Evolutionary conservation across 2,113 vertebrate species (phyloP), one percentile per base, ranked within the genome.

Genomic region (Cnemophilus loriae): DNA sequence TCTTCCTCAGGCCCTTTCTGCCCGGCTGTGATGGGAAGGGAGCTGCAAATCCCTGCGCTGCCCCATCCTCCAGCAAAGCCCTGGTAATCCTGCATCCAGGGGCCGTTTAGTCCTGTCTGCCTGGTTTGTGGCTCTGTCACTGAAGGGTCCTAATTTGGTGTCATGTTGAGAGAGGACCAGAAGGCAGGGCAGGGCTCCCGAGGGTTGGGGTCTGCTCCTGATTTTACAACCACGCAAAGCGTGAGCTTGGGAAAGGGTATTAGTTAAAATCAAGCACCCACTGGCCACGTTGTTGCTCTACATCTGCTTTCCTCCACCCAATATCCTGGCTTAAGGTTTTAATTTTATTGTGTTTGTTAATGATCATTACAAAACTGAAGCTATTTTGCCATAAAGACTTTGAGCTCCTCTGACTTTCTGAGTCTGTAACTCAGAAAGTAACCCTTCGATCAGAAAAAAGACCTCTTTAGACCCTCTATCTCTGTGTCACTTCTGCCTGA

Each of bases 111-210:
- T 21, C 71, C 92, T 97, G 96, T 97, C 96, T 93, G 95, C 92
- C 60, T 63, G 42, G 95, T 78, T 96, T 96, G 88, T 2, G 9
- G 39, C 85, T 97, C 90, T 89, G 93, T 44, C 30, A 26, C 52
- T 88, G 96, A 95, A 81, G 85, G 64, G 52, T 70, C 88, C 96
- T 97, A 94, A 96, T 97, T 95, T 92, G 88, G 67, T 96, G 95
- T 96, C 95, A 90, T 94, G 95, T 95, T 13, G 16, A 86, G 73
- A 76, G 76, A 55, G 67, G 56, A 65, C 56, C 7, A 4, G 77
- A 83, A 95, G 84, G 69, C 86, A 93, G 69, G 32, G 69, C 83
- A 89, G 84, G 77, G 69, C 86, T 93, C 94, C 65, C 0, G 2
- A 64, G 95, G 77, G 23, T 8, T 78, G 42, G 32, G 67, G 5